These are phyloP conservation scores for Apodemia mormo DNA, from an alignment of 2,888 invertebrate genomes.

Conservation along the genomic window DNA sequence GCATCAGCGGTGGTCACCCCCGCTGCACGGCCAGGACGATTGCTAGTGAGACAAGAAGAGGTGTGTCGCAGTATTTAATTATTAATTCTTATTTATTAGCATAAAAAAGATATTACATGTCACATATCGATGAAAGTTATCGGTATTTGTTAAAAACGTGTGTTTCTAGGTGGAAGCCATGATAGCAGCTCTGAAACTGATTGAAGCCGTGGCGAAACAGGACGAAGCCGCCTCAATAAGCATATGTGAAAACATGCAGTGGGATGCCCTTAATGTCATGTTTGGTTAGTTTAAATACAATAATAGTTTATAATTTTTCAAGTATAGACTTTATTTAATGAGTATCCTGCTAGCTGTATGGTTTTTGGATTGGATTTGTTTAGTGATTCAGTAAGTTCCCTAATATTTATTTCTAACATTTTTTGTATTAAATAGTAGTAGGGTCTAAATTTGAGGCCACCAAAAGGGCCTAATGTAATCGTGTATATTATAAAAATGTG, in stretches of 20 bases:
- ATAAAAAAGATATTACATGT: background rate
- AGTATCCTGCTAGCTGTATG: too few species aligned
- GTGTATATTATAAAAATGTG: too few species aligned
- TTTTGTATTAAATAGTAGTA: too few species aligned
- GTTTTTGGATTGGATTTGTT: too few species aligned
- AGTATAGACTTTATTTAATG: too few species aligned
- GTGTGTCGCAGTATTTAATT: conserved; percentile 37
- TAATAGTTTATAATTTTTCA: too few species aligned
- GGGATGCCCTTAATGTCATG: conserved; percentile 91
- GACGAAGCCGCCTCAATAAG: conserved; percentile 91
- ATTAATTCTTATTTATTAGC: background rate
- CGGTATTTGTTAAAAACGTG: background rate
- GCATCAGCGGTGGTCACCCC: conserved; percentile 61
- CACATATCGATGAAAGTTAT: background rate
- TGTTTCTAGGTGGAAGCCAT: conserved; percentile 86
- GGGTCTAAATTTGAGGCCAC: too few species aligned
- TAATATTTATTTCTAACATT: too few species aligned
- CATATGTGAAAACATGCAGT: conserved; percentile 93
- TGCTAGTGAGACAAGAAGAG: conserved; percentile 70
- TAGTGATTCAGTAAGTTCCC: too few species aligned
- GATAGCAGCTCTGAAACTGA: conserved; percentile 89
- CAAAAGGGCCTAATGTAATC: too few species aligned
- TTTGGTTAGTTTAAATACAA: conserved; percentile 70
- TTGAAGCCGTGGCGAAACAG: conserved; percentile 88
- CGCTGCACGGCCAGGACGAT: conserved; percentile 60